Evolutionary conservation across 2,888 invertebrate genomes (phyloP).

Genomic region (Hemistola chrysoprasaria): DNA sequence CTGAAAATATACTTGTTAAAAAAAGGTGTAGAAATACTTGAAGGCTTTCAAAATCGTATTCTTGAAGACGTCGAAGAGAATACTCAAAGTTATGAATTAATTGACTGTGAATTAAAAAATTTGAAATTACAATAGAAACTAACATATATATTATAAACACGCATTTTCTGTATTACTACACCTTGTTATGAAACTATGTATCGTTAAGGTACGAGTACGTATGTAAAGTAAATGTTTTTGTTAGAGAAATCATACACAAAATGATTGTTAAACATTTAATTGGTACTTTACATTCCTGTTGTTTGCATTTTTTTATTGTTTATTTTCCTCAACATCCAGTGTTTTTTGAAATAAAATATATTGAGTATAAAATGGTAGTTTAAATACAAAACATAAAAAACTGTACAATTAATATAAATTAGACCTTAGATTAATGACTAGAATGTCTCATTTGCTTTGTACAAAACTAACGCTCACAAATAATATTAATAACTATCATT

Average conservation of each 20-base stretch:
- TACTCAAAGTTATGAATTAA: too few relatives aligned
- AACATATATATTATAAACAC: too few relatives aligned
- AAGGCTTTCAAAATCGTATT: too few relatives aligned
- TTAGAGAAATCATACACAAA: conserved; percentile 44
- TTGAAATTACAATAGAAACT: too few relatives aligned
- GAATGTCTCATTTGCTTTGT: conserved; percentile 54
- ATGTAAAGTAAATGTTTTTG: conserved; percentile 32
- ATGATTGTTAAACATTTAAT: conserved; percentile 66
- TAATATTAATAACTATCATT: conserved; percentile 11
- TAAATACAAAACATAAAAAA: conserved; percentile 32
- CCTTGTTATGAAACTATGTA: too few relatives aligned
- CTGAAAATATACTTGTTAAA: not conserved
- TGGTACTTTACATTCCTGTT: conserved; percentile 71
- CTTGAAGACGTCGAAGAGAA: too few relatives aligned
- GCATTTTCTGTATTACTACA: too few relatives aligned
- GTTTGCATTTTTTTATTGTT: conserved; percentile 45
- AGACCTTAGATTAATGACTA: conserved; percentile 68
- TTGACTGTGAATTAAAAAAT: too few relatives aligned
- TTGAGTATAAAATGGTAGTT: conserved; percentile 50
- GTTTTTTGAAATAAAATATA: conserved; percentile 59
- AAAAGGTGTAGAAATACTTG: too few relatives aligned
- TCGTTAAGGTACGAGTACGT: conserved; percentile 29
- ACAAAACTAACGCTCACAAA: conserved; percentile 16
- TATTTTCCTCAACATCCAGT: conserved; percentile 44
- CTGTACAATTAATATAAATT: conserved; percentile 44